Evolutionary conservation across 2,113 vertebrate species (phyloP).

Genomic region (Triplophysa rosa): DNA sequence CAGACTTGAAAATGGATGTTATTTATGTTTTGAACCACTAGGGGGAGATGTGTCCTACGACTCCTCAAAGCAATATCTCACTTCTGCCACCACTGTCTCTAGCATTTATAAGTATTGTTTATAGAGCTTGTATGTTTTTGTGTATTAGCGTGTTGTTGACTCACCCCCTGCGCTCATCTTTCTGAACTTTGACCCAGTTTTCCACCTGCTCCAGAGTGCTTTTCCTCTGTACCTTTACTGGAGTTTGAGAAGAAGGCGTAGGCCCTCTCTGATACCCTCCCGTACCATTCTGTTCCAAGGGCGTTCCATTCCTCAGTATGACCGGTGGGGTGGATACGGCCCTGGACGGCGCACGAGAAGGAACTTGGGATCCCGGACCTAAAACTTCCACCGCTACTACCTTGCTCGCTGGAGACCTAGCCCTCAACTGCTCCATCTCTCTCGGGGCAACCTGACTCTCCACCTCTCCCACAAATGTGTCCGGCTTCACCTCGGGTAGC

Average conservation of each 20-base stretch:
- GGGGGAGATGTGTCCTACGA: neutral
- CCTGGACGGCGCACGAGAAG: constrained; percentile 70
- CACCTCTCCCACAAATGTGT: constrained; percentile 1
- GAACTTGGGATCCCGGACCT: constrained; percentile 61
- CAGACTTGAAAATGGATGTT: too few relatives aligned
- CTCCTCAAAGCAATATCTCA: neutral
- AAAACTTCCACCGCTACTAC: constrained; percentile 51
- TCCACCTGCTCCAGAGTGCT: constrained; percentile 86
- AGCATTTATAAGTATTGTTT: neutral
- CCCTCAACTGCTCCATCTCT: constrained; percentile 11
- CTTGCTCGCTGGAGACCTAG: constrained; percentile 30
- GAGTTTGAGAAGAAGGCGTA: constrained; percentile 67
- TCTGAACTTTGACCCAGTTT: constrained; percentile 90
- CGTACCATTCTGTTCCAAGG: constrained; percentile 87
- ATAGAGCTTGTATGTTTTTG: neutral
- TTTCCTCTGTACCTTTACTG: constrained; percentile 81
- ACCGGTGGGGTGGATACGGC: constrained; percentile 64
- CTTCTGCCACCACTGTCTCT: neutral
- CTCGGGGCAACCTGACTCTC: neutral
- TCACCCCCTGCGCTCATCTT: constrained; percentile 84
- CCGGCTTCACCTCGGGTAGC: constrained; percentile 62
- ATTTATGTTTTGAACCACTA: neutral
- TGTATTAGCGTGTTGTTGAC: constrained; percentile 51
- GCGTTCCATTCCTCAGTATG: constrained; percentile 79
- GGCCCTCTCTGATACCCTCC: constrained; percentile 75